Conservation (phyloP, 2,113 vertebrate genomes). For the Lagopus leucura region DNA sequence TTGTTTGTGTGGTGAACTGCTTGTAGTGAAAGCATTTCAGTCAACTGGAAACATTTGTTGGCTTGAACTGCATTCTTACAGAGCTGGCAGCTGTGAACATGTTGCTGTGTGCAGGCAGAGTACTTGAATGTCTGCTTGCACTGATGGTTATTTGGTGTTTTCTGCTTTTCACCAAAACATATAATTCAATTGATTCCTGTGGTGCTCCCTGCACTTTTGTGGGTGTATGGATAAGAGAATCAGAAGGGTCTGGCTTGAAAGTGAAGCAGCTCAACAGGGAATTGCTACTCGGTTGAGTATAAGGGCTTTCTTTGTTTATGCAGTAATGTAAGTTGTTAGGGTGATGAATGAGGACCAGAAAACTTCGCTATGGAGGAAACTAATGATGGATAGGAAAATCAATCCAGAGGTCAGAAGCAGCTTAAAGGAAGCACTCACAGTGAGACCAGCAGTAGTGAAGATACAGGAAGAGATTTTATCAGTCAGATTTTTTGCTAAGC, state of each 20-base stretch:
- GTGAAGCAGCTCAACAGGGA: neutral
- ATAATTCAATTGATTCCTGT: neutral
- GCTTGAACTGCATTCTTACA: conserved; percentile 1
- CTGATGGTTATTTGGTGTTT: neutral
- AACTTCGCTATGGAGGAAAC: neutral
- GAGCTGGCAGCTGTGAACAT: conserved; percentile 8
- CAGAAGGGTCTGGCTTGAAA: neutral
- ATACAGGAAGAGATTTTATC: neutral
- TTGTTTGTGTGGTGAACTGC: neutral
- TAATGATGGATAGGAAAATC: neutral
- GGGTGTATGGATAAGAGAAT: neutral
- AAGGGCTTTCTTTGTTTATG: conserved; percentile 10
- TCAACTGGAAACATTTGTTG: conserved; percentile 38
- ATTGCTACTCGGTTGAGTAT: neutral
- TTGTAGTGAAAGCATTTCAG: conserved; percentile 26
- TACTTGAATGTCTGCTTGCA: conserved; percentile 11
- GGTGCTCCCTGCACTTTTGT: neutral
- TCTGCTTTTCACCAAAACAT: neutral
- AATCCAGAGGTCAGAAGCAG: neutral
- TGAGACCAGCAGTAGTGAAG: neutral
- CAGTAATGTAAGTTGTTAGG: neutral
- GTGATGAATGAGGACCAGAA: conserved; percentile 10
- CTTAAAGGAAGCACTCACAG: neutral
- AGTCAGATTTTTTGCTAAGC: neutral
- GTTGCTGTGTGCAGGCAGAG: conserved; percentile 36